Evolutionary conservation across 1,140 invertebrate species (phyloP).

Genomic region (Tetramorium simillimum): DNA sequence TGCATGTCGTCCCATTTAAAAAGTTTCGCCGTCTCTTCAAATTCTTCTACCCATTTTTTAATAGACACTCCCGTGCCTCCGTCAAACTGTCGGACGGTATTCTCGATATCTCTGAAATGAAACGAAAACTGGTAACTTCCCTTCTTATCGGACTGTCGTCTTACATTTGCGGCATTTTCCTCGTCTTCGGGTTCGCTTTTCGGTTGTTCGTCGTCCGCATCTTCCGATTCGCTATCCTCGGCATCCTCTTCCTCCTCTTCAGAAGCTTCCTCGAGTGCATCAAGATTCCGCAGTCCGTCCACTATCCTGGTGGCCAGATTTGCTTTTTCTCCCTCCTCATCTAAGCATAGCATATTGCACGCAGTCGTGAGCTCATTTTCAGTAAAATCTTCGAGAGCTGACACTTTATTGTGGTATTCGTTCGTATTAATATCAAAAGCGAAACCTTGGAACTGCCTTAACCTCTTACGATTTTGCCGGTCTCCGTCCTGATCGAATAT

Average conservation of each 20-base stretch:
- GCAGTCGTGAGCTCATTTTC: not conserved
- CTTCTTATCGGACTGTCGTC: not conserved
- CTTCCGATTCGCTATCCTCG: not conserved
- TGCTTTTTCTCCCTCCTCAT: not conserved
- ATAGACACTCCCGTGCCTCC: not conserved
- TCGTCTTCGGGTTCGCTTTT: not conserved
- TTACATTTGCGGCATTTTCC: not conserved
- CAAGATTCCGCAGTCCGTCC: not conserved
- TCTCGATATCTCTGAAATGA: not conserved
- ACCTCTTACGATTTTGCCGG: not conserved
- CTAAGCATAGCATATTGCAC: not conserved
- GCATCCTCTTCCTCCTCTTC: not conserved
- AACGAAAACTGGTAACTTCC: not conserved
- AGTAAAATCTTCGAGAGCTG: not conserved
- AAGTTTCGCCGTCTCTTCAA: not conserved
- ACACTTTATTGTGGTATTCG: not conserved
- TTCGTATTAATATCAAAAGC: not conserved
- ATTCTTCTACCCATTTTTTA: not conserved
- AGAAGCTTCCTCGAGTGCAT: not conserved
- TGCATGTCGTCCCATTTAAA: not conserved
- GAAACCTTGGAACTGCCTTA: not conserved
- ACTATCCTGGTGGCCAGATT: not conserved
- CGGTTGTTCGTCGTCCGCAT: not conserved
- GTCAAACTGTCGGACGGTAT: not conserved
- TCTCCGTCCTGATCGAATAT: not conserved